Conservation (phyloP, 2,888 invertebrate genomes). For the Ichneumon xanthorius region DNA sequence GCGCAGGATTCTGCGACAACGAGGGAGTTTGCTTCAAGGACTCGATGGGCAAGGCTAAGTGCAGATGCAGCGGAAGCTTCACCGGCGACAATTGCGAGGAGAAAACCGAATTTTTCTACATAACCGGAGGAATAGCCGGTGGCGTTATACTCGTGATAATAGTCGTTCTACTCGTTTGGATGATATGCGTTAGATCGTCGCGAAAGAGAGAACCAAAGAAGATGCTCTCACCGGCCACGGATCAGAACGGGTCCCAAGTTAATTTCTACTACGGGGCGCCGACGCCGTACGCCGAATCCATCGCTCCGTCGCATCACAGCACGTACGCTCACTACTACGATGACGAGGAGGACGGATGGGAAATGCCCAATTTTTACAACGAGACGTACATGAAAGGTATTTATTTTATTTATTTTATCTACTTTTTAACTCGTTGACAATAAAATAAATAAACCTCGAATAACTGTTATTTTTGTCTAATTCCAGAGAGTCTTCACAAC, state of each 20-base stretch:
- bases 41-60: conserved; percentile 92
- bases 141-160: conserved; percentile 97
- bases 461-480: conserved; percentile 31
- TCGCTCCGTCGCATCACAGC: conserved; percentile 97
- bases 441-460: not conserved
- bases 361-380: conserved; percentile 98
- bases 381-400: conserved; percentile 97
- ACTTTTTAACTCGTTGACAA: not conserved
- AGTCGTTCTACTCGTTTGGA: conserved; percentile 97
- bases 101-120: conserved; percentile 97
- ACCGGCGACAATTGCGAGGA: conserved; percentile 95
- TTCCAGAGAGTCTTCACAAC: conserved; percentile 91
- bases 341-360: conserved; percentile 98
- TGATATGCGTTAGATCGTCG: conserved; percentile 98
- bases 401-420: not conserved
- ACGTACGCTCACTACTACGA: conserved; percentile 98
- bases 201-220: conserved; percentile 96
- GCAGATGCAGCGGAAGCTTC: conserved; percentile 96
- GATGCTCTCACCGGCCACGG: conserved; percentile 94
- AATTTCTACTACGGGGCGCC: conserved; percentile 98
- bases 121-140: conserved; percentile 97
- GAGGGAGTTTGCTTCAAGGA: conserved; percentile 95
- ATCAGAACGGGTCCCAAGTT: conserved; percentile 96
- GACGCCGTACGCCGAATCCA: conserved; percentile 97
- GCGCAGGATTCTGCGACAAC: conserved; percentile 94